Evolutionary conservation across 2,797 vertebrate genomes (phyloP).

Genomic region (Muraenolepis orangiensis): DNA sequence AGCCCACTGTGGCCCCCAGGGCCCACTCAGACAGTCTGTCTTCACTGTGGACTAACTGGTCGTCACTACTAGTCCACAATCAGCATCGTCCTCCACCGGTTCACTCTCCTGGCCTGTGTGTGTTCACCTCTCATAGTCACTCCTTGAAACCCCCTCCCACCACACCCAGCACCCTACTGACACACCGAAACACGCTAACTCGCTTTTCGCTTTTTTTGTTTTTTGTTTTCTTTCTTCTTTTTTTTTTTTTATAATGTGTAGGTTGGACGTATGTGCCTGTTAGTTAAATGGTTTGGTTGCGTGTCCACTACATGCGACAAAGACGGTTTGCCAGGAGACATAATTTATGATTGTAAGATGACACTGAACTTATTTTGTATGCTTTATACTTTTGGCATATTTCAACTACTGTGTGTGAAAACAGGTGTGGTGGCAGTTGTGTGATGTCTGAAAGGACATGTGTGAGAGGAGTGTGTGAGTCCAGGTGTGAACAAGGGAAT

Average conservation of each 20-base stretch:
- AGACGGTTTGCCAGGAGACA: slow-evolving; percentile 24
- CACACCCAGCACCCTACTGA: not conserved
- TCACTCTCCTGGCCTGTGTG: not conserved
- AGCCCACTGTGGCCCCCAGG: slow-evolving; percentile 66
- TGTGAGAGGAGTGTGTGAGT: slow-evolving; percentile 16
- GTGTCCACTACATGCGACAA: slow-evolving; percentile 31
- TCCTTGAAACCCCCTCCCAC: not conserved
- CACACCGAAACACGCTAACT: slow-evolving; percentile 25
- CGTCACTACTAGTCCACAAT: not conserved
- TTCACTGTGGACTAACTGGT: not conserved
- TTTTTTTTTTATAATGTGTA: slow-evolving; percentile 29
- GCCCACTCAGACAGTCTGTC: slow-evolving; percentile 1
- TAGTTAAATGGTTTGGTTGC: slow-evolving; percentile 32
- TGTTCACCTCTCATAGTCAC: not conserved
- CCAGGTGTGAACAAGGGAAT: slow-evolving; percentile 29
- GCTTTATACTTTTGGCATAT: slow-evolving; percentile 46
- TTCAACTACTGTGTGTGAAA: slow-evolving; percentile 62
- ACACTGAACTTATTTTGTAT: slow-evolving; percentile 42
- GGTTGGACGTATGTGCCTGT: slow-evolving; percentile 31
- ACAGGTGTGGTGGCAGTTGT: slow-evolving; percentile 20
- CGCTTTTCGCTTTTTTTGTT: slow-evolving; percentile 61
- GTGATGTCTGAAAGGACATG: slow-evolving; percentile 21
- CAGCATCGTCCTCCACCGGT: not conserved
- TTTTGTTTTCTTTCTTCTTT: slow-evolving; percentile 31
- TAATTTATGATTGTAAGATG: slow-evolving; percentile 46